These are phyloP conservation scores for Choreutis nemorana DNA, from an alignment of 2,888 invertebrate genomes.

Conservation along the genomic window DNA sequence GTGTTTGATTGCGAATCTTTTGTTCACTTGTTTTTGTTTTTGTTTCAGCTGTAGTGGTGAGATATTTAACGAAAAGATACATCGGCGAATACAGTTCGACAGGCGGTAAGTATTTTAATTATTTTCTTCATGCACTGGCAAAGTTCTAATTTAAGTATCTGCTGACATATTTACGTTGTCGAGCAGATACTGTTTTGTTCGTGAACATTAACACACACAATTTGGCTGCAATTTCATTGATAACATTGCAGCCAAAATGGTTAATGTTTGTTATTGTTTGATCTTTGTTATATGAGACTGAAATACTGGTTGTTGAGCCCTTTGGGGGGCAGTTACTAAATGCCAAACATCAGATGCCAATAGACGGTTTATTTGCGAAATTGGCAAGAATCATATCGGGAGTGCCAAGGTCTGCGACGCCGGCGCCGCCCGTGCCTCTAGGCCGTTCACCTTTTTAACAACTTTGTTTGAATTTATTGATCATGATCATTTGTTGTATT, in stretches of 20 bases:
- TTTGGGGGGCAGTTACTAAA: slow-evolving; percentile 37
- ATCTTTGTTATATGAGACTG: slow-evolving; percentile 1
- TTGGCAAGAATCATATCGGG: slow-evolving; percentile 42
- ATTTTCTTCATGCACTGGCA: too few relatives aligned
- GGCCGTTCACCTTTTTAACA: slow-evolving; percentile 45
- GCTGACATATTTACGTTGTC: too few relatives aligned
- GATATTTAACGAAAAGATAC: slow-evolving; percentile 79
- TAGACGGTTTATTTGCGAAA: slow-evolving; percentile 59
- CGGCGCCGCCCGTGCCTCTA: slow-evolving; percentile 27
- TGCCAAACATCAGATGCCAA: slow-evolving; percentile 54
- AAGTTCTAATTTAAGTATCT: too few relatives aligned
- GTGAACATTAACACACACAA: too few relatives aligned
- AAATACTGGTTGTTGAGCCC: slow-evolving; percentile 29
- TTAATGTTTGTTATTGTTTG: background rate
- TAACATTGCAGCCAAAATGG: too few relatives aligned
- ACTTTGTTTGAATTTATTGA: background rate
- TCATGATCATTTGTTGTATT: background rate
- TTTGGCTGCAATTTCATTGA: too few relatives aligned
- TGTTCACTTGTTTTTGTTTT: slow-evolving; percentile 21
- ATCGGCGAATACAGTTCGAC: slow-evolving; percentile 84
- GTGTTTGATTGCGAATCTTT: slow-evolving; percentile 1
- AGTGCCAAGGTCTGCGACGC: slow-evolving; percentile 46
- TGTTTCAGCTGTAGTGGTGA: slow-evolving; percentile 79
- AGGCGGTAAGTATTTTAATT: slow-evolving; percentile 73
- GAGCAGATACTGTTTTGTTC: too few relatives aligned